Evolutionary conservation across 2,888 invertebrate genomes (phyloP), one percentile per base, ranked within the genome.

Genomic region (Euclidia mi): DNA sequence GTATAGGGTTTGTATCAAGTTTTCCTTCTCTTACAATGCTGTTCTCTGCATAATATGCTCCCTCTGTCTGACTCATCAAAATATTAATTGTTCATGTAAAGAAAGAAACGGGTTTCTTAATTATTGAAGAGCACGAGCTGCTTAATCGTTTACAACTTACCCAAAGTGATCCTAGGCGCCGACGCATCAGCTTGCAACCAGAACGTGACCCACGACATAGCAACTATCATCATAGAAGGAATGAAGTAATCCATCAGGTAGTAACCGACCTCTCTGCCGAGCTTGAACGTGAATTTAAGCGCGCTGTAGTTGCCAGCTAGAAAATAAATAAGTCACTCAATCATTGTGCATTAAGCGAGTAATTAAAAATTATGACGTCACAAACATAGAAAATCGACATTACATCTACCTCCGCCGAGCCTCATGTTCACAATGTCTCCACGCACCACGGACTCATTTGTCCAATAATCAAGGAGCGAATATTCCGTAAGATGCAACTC

Each of bases 161-260:
- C 98, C 76, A 98, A 90, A 51, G 97, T 97, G 46, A 97, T 97
- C 76, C 98, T 95, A 9, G 98, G 98, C 0, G 98, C 97, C 10
- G 97, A 96, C 31, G 98, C 97, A 82, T 98, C 98, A 45, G 98
- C 97, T 85, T 98, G 98, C 53, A 98, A 87, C 98, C 98, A 98
- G 84, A 98, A 98, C 0, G 98, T 97, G 9, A 98, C 98, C 98
- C 98, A 98, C 0, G 98, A 98, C 77, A 97, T 97, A 3, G 96
- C 96, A 1, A 98, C 98, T 75, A 98, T 96, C 82, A 98, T 95
- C 94, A 98, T 97, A 4, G 98, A 98, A 1, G 98, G 98, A 63
- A 98, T 95, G 74, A 97, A 98, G 83, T 98, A 98, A 79, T 98
- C 98, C 97, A 98, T 97, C 63, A 98, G 95, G 84, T 98, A 98